A percentile compares a stretch with the other conserved stretches of the same genome.
phyloP scores from a whole-genome alignment of 2,888 invertebrate genomes.

The Lasioglossum morio region DNA sequence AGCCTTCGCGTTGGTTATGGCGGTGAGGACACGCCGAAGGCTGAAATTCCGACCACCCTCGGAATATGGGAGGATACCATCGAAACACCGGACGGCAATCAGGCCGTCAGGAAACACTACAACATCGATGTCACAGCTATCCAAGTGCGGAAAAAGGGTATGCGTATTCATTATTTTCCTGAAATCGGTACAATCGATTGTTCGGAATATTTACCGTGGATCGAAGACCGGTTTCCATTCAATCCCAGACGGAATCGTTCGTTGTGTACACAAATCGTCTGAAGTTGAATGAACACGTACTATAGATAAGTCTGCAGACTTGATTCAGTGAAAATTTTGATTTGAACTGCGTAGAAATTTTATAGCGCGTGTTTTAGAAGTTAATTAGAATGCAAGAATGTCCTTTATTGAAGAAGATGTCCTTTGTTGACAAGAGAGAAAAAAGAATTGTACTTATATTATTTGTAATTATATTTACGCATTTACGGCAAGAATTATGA shows the following conservation, averaged over 20 bases:
- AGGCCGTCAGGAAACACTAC: conserved; percentile 80
- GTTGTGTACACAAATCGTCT: neutral
- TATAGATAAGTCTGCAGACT: neutral
- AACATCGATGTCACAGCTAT: conserved; percentile 89
- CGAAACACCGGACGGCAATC: conserved; percentile 79
- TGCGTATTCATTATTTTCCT: neutral
- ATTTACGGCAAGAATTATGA: no score
- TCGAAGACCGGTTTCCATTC: neutral
- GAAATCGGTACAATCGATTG: neutral
- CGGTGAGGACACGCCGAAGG: conserved; percentile 91
- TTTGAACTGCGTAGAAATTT: neutral
- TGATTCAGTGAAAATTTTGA: neutral
- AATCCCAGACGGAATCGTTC: neutral
- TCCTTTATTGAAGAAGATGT: no score
- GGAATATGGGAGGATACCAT: conserved; percentile 86
- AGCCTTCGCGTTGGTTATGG: conserved; percentile 90
- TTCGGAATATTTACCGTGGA: no score
- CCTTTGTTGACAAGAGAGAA: neutral
- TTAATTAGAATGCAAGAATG: neutral
- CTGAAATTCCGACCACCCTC: conserved; percentile 88
- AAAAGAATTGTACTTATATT: neutral
- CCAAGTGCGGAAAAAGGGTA: conserved; percentile 87
- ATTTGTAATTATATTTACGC: no score
- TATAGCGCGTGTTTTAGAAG: neutral
- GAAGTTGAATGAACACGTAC: neutral